phyloP scores from a whole-genome alignment of 2,888 invertebrate genomes.

The Chrysomela aeneicollis region DNA sequence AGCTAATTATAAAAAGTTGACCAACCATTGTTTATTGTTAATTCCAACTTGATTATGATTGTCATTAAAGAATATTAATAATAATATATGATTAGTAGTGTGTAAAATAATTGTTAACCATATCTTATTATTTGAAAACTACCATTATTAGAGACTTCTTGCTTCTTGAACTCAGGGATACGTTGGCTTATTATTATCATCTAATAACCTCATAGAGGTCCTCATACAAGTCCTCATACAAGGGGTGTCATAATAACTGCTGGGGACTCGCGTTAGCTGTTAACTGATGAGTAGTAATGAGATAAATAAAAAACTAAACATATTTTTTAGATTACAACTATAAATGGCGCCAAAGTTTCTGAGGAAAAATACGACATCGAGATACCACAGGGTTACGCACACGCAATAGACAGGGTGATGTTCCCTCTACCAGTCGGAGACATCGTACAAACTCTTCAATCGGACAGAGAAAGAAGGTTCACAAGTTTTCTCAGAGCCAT shows the following conservation, averaged over 20 bases:
- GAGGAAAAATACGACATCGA: slow-evolving; percentile 84
- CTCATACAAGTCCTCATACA: too few species aligned
- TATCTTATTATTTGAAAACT: background rate
- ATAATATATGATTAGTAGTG: slow-evolving; percentile 9
- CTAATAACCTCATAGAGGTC: too few species aligned
- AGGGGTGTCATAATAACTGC: too few species aligned
- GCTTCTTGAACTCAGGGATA: background rate
- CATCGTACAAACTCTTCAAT: slow-evolving; percentile 82
- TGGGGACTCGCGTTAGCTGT: too few species aligned
- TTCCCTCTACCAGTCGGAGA: slow-evolving; percentile 90
- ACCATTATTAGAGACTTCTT: background rate
- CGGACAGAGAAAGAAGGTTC: slow-evolving; percentile 83
- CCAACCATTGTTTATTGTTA: slow-evolving; percentile 34
- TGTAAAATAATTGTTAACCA: slow-evolving; percentile 16
- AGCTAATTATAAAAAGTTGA: slow-evolving; percentile 21
- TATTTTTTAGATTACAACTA: slow-evolving; percentile 73
- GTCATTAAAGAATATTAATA: slow-evolving; percentile 20
- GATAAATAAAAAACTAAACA: too few species aligned
- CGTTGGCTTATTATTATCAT: background rate
- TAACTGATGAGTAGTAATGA: too few species aligned
- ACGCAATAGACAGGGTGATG: slow-evolving; percentile 86
- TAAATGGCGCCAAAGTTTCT: slow-evolving; percentile 83
- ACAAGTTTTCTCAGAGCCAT: slow-evolving; percentile 80
- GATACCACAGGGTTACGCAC: slow-evolving; percentile 86
- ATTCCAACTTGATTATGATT: slow-evolving; percentile 21